Conservation (phyloP, 2,888 invertebrate species). For the Corbicula japonica region DNA sequence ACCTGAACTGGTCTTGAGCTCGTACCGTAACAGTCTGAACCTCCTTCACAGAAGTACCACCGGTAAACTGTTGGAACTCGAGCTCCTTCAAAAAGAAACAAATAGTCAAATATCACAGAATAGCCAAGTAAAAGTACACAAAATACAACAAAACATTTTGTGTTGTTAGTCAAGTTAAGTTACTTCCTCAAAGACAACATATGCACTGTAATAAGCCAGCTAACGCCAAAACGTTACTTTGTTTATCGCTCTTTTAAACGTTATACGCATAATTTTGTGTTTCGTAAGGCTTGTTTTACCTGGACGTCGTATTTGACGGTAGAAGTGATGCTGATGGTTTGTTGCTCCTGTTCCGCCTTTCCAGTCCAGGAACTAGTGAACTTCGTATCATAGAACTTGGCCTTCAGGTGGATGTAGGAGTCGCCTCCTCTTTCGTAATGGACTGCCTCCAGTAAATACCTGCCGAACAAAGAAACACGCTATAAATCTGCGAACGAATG, state of each 20-base stretch:
- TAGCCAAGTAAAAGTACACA: too few species aligned
- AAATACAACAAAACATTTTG: not conserved
- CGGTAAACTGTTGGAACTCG: slow-evolving; percentile 38
- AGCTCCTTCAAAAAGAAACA: slow-evolving; percentile 41
- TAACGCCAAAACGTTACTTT: too few species aligned
- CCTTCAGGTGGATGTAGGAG: slow-evolving; percentile 60
- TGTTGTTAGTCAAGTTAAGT: not conserved
- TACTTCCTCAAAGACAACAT: not conserved
- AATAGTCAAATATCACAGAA: not conserved
- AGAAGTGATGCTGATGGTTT: slow-evolving; percentile 65
- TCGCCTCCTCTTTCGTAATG: slow-evolving; percentile 61
- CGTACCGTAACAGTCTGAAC: slow-evolving; percentile 41
- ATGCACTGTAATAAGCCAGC: too few species aligned
- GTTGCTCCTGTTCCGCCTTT: slow-evolving; percentile 66
- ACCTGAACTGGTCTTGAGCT: slow-evolving; percentile 42
- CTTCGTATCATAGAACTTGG: slow-evolving; percentile 66
- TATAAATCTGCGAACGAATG: too few species aligned
- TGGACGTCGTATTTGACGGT: slow-evolving; percentile 53
- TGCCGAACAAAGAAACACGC: slow-evolving; percentile 38
- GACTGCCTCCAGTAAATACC: slow-evolving; percentile 70
- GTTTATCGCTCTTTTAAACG: too few species aligned
- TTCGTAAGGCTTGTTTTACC: slow-evolving; percentile 36
- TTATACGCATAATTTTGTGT: too few species aligned
- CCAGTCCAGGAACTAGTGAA: slow-evolving; percentile 68
- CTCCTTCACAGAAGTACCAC: slow-evolving; percentile 14